Conservation (phyloP, 2,888 invertebrate species). For the Lithodes maja region DNA sequence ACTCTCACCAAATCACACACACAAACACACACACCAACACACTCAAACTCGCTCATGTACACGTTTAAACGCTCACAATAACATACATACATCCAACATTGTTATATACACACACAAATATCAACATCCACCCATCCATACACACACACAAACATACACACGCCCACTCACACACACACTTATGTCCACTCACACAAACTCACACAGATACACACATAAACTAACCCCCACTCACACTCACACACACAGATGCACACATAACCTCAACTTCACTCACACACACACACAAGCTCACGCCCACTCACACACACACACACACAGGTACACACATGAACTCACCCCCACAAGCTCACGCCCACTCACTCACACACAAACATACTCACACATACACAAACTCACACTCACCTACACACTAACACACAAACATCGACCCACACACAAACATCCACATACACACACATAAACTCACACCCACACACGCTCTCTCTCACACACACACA, state of each 20-base stretch:
- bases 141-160: conserved; percentile 34
- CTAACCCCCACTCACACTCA: conserved; percentile 25
- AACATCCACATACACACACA: neutral
- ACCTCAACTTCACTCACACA: neutral
- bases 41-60: neutral
- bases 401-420: neutral
- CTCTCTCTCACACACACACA: too few species aligned
- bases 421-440: neutral
- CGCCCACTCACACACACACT: neutral
- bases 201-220: conserved; percentile 35
- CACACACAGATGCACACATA: conserved; percentile 32
- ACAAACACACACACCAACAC: neutral
- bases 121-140: conserved; percentile 4
- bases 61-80: conserved; percentile 14
- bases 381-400: neutral
- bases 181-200: conserved; percentile 19
- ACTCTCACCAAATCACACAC: too few species aligned
- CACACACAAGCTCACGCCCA: neutral
- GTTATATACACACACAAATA: conserved; percentile 8
- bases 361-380: too few species aligned
- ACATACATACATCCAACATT: conserved; percentile 33
- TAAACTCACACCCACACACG: neutral
- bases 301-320: neutral
- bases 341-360: too few species aligned
- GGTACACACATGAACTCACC: too few species aligned